These are phyloP conservation scores for Drosophila mimetica DNA, from an alignment of 2,888 invertebrate species.

Conservation along the genomic window DNA sequence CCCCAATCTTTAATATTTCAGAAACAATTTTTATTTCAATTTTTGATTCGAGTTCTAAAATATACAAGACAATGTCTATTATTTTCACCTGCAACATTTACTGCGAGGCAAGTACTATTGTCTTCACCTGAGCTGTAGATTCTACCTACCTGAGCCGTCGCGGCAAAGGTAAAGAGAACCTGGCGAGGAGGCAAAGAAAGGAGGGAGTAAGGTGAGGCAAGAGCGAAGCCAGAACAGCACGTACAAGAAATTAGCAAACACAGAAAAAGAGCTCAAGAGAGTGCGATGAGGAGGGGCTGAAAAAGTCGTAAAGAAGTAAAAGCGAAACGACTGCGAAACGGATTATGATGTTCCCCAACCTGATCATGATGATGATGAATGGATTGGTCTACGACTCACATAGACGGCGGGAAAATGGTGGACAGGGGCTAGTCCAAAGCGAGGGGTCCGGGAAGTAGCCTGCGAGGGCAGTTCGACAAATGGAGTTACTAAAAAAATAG, in stretches of 20 bases:
- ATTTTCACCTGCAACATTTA: not conserved
- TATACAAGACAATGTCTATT: too few species aligned
- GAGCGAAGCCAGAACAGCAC: constrained; percentile 70
- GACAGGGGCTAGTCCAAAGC: constrained; percentile 3
- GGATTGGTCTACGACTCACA: constrained; percentile 45
- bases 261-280: constrained; percentile 12
- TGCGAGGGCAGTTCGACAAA: constrained; percentile 65
- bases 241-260: constrained; percentile 78
- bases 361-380: constrained; percentile 73
- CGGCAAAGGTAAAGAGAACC: constrained; percentile 58
- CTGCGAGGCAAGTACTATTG: constrained; percentile 1
- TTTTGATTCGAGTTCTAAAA: too few species aligned
- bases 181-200: constrained; percentile 25
- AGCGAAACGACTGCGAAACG: constrained; percentile 62
- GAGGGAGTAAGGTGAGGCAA: constrained; percentile 32
- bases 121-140: constrained; percentile 13
- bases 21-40: too few species aligned
- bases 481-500: constrained; percentile 47
- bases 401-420: constrained; percentile 5
- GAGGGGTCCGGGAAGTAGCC: constrained; percentile 19
- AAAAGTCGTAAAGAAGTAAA: constrained; percentile 55
- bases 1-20: too few species aligned
- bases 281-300: constrained; percentile 5
- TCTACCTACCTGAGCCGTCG: constrained; percentile 60
- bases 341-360: constrained; percentile 66